Conservation (phyloP, 2,797 vertebrate genomes). For the Catamblyrhynchus diadema region DNA sequence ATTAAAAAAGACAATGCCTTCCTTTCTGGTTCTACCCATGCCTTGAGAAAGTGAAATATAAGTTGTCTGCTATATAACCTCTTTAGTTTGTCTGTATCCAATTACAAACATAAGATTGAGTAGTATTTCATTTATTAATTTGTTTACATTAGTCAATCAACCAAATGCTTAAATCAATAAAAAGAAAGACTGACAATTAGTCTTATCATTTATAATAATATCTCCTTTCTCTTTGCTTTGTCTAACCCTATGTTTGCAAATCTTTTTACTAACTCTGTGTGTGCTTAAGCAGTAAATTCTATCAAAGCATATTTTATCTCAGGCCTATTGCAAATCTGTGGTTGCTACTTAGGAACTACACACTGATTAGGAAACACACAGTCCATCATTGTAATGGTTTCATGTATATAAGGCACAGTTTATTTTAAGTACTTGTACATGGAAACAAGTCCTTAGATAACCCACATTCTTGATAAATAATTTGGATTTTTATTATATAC, state of each 20-base stretch:
- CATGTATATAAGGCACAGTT: accelerated
- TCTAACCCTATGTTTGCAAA: neutral
- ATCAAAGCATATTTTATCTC: neutral
- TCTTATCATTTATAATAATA: neutral
- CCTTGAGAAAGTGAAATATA: neutral
- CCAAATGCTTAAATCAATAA: neutral
- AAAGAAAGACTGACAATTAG: neutral
- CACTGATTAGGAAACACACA: neutral
- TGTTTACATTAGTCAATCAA: neutral
- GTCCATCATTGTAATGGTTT: neutral
- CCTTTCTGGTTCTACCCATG: neutral
- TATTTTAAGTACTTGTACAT: neutral
- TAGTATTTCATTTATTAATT: neutral
- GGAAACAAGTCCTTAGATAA: neutral
- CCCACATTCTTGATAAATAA: neutral
- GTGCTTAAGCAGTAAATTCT: neutral
- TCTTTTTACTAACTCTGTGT: neutral
- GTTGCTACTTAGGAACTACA: neutral
- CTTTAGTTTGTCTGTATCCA: neutral
- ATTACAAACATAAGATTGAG: neutral
- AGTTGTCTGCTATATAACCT: neutral
- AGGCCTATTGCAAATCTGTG: neutral
- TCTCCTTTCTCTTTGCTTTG: neutral
- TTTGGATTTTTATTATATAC: neutral
- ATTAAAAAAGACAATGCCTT: neutral